Conservation (phyloP, 2,797 vertebrate genomes). For the Scolopax bukidnonensis region DNA sequence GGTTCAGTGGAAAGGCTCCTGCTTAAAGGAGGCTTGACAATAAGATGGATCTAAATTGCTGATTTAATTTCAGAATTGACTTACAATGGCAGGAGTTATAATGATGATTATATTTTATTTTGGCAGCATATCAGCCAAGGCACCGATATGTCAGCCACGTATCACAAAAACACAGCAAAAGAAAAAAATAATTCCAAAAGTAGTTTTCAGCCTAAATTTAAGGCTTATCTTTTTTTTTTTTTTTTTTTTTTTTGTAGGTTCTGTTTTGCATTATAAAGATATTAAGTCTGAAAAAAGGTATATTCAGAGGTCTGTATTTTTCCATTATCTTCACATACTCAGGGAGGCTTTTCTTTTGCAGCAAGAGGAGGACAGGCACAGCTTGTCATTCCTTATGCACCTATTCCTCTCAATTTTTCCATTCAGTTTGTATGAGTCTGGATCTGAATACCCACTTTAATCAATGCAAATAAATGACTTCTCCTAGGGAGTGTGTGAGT, state of each 20-base stretch:
- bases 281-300: neutral
- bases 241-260: neutral
- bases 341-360: neutral
- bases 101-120: constrained; percentile 22
- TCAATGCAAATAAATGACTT: constrained; percentile 46
- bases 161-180: neutral
- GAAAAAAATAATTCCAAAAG: neutral
- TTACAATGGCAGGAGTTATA: neutral
- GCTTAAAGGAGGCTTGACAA: neutral
- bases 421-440: neutral
- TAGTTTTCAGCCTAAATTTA: neutral
- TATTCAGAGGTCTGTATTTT: neutral
- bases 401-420: constrained; percentile 4
- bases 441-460: neutral
- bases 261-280: constrained; percentile 32
- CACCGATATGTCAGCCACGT: neutral
- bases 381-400: neutral
- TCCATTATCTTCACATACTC: constrained; percentile 11
- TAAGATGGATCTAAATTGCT: constrained; percentile 6
- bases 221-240: neutral
- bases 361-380: neutral
- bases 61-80: constrained; percentile 49
- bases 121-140: neutral
- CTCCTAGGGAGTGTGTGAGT: neutral
- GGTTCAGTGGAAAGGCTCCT: neutral